A percentile compares a stretch with the other conserved stretches of the same genome.
These are phyloP conservation scores for Brenthis hecate DNA, from an alignment of 2,888 invertebrate species.

Conservation along the genomic window DNA sequence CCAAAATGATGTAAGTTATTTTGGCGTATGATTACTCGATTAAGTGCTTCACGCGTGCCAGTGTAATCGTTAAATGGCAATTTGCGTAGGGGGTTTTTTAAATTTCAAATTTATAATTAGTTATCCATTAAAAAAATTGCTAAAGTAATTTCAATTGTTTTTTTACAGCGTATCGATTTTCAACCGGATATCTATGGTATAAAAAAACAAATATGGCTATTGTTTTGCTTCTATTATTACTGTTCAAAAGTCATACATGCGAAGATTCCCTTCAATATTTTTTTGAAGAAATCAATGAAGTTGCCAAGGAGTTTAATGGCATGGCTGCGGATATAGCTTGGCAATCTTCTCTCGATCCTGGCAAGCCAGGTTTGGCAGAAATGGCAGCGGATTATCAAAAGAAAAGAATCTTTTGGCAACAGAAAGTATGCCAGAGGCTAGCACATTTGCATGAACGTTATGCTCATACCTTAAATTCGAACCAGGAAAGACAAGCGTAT, in stretches of 20 bases:
- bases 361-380: constrained; percentile 48
- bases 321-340: constrained; percentile 67
- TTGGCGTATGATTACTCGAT: too few relatives aligned
- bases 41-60: too few relatives aligned
- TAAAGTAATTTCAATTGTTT: too few relatives aligned
- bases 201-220: constrained; percentile 23
- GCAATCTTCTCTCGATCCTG: constrained; percentile 61
- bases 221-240: constrained; percentile 24
- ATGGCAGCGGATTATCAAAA: constrained; percentile 55
- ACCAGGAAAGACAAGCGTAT: constrained; percentile 79
- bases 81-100: too few relatives aligned
- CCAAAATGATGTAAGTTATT: too few relatives aligned
- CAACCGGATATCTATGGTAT: not conserved
- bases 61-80: too few relatives aligned
- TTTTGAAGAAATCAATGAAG: constrained; percentile 61
- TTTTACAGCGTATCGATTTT: not conserved
- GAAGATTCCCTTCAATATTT: constrained; percentile 45
- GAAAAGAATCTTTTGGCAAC: constrained; percentile 60
- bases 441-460: constrained; percentile 48
- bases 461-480: constrained; percentile 55
- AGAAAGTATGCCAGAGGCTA: constrained; percentile 53
- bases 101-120: too few relatives aligned
- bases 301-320: constrained; percentile 56
- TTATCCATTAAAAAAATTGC: too few relatives aligned
- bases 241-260: constrained; percentile 42